Base-by-base conservation (phyloP, 2,888 invertebrate species). In the Heliconius ismenius region DNA sequence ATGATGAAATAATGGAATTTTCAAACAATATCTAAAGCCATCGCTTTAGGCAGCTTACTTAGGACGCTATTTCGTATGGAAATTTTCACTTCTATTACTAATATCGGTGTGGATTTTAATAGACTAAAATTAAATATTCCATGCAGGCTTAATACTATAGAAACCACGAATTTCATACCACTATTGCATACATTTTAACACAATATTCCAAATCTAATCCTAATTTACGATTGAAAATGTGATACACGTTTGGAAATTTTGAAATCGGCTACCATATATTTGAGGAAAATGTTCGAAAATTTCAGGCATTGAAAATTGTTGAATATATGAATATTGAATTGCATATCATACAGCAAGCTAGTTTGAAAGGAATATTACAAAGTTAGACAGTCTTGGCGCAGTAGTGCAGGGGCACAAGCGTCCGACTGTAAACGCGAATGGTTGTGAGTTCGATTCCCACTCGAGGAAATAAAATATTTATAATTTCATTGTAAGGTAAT, bases 81-180 rank as follows among this genome's bases (percentile, higher is more conserved):
- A 36, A 39, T 63, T 9, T 70, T 36, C 62, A 32, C 21, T 75
- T 32, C 21, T 70, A 36, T 68, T 28, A 39, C 26, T 63, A 49
- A 54, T 43, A 64, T 36, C 9, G 32, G 49, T 70, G 63, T 36
- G 75, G 69, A 28, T 69, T 63, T 39, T 58, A 67, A 74, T 68
- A 24, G 65, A 74, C 6, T 15, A 2, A 74, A 74, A 68, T 74
- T 74, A 67, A 68, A 74, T 74, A 68, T 60, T 74, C 68, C 28
- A 74, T 43, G 28, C 39, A 39, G 9, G 60, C 36, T 58, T 11
- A n/a, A 36, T 72, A 36, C 11, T 72, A 72, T 72, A 18, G 62
- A 21, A 73, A 62, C 73, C 62, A 73, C 43, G 58, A 60, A 21
- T n/a, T 24, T 70, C 6, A 24, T 26, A 39, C 39, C 11, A 73